A percentile compares a stretch with the other conserved stretches of the same genome.
Evolutionary conservation across 1,140 invertebrate genomes (phyloP).

Genomic region (Epicauta chinensis): DNA sequence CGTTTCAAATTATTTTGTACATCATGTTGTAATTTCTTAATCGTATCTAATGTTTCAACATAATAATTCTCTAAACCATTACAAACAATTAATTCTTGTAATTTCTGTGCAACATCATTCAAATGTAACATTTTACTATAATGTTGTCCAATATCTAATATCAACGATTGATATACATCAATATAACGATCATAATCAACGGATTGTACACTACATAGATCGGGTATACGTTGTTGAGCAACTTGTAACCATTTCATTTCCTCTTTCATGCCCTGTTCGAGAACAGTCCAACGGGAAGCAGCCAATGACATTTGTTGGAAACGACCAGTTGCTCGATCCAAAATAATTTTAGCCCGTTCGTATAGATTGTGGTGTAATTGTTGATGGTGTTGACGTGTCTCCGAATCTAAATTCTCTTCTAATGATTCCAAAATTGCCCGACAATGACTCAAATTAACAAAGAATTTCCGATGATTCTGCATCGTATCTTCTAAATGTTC

Average conservation of each 20-base stretch:
- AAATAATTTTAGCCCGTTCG: constrained; percentile 60
- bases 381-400: constrained; percentile 66
- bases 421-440: constrained; percentile 75
- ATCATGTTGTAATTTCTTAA: constrained; percentile 64
- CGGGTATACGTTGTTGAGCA: constrained; percentile 72
- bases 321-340: constrained; percentile 70
- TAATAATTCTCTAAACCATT: constrained; percentile 64
- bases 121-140: constrained; percentile 68
- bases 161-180: constrained; percentile 71
- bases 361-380: constrained; percentile 70
- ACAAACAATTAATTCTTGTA: constrained; percentile 68
- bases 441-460: constrained; percentile 80
- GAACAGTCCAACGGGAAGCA: constrained; percentile 71
- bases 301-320: constrained; percentile 76
- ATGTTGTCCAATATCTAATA: constrained; percentile 68
- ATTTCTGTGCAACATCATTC: constrained; percentile 60
- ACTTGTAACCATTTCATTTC: constrained; percentile 75
- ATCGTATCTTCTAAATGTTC: constrained; percentile 79
- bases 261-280: constrained; percentile 75
- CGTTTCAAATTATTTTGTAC: constrained; percentile 63
- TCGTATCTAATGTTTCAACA: constrained; percentile 58
- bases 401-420: constrained; percentile 72
- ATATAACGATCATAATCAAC: constrained; percentile 78
- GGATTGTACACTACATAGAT: constrained; percentile 68
- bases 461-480: constrained; percentile 82